Evolutionary conservation across 2,113 vertebrate species (phyloP).

Genomic region (Tor tambroides): DNA sequence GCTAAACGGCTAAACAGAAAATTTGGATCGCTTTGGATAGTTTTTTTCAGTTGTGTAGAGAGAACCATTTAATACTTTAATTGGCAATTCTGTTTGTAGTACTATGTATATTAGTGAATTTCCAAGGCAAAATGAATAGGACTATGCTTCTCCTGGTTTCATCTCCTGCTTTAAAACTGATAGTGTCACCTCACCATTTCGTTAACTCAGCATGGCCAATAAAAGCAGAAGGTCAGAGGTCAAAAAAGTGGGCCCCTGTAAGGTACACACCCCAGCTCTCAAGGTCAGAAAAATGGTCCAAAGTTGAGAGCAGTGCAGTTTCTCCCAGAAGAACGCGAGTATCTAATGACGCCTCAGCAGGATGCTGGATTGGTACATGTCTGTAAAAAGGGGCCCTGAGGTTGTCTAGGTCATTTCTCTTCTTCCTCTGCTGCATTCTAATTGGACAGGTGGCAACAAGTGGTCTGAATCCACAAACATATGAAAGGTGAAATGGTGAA

Average conservation of each 20-base stretch:
- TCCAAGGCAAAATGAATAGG: slow-evolving; percentile 8
- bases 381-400: slow-evolving; percentile 23
- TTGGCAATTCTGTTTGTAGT: background rate
- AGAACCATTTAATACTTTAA: background rate
- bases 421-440: slow-evolving; percentile 22
- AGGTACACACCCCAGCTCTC: slow-evolving; percentile 37
- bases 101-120: slow-evolving; percentile 16
- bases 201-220: slow-evolving; percentile 11
- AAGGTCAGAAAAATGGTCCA: slow-evolving; percentile 28
- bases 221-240: slow-evolving; percentile 53
- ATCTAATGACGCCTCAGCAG: slow-evolving; percentile 34
- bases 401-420: slow-evolving; percentile 21
- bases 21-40: too few species aligned
- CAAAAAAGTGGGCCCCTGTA: slow-evolving; percentile 32
- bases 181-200: background rate
- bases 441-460: slow-evolving; percentile 32
- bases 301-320: slow-evolving; percentile 16
- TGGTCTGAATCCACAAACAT: slow-evolving; percentile 8
- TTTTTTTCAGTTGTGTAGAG: background rate
- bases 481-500: slow-evolving; percentile 14
- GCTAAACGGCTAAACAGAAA: too few species aligned
- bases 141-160: slow-evolving; percentile 34
- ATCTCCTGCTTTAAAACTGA: slow-evolving; percentile 35
- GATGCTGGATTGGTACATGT: slow-evolving; percentile 21
- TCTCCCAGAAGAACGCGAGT: slow-evolving; percentile 26